These are phyloP conservation scores for Xanthorhoe spadicearia DNA, from an alignment of 2,888 invertebrate species.

Conservation along the genomic window DNA sequence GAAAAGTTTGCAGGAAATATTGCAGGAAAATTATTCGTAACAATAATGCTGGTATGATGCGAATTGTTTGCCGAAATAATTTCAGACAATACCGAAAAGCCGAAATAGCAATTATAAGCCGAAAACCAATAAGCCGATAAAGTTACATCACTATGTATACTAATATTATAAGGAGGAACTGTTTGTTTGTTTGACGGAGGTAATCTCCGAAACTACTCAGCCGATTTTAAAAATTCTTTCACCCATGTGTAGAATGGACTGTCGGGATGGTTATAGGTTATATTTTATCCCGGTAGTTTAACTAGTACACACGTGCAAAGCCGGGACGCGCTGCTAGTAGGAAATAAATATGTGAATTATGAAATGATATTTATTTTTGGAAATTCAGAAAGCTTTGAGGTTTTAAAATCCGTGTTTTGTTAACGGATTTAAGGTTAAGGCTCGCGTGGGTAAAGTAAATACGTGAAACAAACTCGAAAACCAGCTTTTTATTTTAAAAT, in stretches of 20 bases:
- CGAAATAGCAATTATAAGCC: not conserved
- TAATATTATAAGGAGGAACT: too few relatives aligned
- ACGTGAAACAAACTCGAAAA: not conserved
- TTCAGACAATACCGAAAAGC: not conserved
- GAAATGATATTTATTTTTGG: not conserved
- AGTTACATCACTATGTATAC: slow-evolving; percentile 5
- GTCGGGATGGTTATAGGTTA: too few relatives aligned
- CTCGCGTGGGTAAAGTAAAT: not conserved
- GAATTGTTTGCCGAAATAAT: not conserved
- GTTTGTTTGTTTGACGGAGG: too few relatives aligned
- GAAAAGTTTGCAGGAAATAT: too few relatives aligned
- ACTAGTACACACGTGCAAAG: too few relatives aligned
- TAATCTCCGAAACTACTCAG: too few relatives aligned
- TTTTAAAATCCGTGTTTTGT: slow-evolving; percentile 7
- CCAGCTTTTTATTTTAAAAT: not conserved
- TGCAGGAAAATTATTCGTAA: too few relatives aligned
- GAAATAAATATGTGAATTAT: slow-evolving; percentile 7
- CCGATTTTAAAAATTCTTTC: too few relatives aligned
- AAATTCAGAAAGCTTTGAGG: not conserved
- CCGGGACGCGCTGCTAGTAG: too few relatives aligned
- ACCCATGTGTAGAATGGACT: too few relatives aligned
- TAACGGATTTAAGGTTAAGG: slow-evolving; percentile 1
- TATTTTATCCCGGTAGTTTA: too few relatives aligned
- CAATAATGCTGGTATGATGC: too few relatives aligned
- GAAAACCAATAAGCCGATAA: not conserved